phyloP scores from a whole-genome alignment of 1,140 invertebrate genomes.

The Wasmannia auropunctata region DNA sequence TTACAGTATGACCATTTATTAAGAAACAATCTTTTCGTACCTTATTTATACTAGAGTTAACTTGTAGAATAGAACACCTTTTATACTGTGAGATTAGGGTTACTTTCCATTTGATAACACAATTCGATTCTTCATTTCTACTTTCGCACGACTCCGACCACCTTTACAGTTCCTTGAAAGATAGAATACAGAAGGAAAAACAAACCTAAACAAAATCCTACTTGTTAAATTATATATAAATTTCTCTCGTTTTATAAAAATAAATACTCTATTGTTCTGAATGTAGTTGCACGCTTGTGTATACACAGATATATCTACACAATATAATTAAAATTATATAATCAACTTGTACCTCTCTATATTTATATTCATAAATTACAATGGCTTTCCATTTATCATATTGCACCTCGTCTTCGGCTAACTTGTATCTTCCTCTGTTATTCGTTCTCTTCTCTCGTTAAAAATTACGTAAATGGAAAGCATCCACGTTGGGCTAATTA shows the following conservation, averaged over 20 bases:
- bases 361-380: conserved; percentile 3
- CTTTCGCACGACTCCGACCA: neutral
- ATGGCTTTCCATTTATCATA: neutral
- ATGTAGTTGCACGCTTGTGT: neutral
- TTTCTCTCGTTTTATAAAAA: neutral
- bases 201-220: neutral
- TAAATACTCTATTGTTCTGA: neutral
- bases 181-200: neutral
- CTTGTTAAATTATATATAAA: neutral
- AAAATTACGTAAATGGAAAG: neutral
- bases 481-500: neutral
- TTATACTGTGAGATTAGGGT: neutral
- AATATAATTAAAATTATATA: neutral
- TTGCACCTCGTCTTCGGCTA: neutral
- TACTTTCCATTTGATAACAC: neutral
- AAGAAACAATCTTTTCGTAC: neutral
- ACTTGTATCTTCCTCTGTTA: neutral
- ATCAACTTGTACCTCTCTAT: neutral
- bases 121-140: neutral
- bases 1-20: conserved; percentile 1
- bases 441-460: neutral
- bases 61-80: neutral
- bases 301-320: neutral
- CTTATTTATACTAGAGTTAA: neutral
- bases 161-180: neutral